Base-by-base conservation (phyloP, 2,113 vertebrate species). In the Mesembrinibis cayennensis region DNA sequence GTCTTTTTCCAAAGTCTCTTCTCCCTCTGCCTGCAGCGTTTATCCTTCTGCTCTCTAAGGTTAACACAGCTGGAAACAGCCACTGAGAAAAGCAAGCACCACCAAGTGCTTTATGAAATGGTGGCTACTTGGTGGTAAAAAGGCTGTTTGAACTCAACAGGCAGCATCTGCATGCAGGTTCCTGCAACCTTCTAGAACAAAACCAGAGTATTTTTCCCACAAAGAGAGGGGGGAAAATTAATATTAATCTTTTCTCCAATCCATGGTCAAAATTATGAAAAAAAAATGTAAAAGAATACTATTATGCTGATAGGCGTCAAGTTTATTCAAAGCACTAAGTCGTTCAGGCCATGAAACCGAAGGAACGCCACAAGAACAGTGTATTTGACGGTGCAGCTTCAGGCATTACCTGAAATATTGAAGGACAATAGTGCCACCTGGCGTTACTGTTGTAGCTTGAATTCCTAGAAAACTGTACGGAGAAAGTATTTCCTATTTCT, bases 181-280 rank as follows among this genome's bases (percentile, higher is more conserved):
- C 7, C 32, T 23, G 18, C 11, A 23, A 9, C 20, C 8, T 77
- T 40, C 40, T 14, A 14, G 13, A 53, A 36, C 2, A 40, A n/a
- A 58, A 62, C 3, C 30, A 13, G 8, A 13, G 4, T 9, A 13
- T 5, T 58, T 49, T 8, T 16, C 34, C 19, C 26, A 10, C 14
- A 36, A 27, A 7, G 12, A 9, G 2, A 11, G 6, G 7, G 7
- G 0, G 0, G 2, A 2, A 2, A 50, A 34, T 18, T 13, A 25
- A 12, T 9, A 49, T 5, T 36, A 12, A 63, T 25, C 4, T 78
- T 36, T 74, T 32, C 15, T n/a, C 23, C 23, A 65, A 30, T 8
- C 14, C 12, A 12, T 7, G 30, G 20, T 21, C 5, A 56, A 53
- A 82, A 73, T 7, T 10, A 34, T 14, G 2, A 18, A 73, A 63